Conservation (phyloP, 92 coral and sea anemone genomes). For the Zoanthus solanderi region DNA sequence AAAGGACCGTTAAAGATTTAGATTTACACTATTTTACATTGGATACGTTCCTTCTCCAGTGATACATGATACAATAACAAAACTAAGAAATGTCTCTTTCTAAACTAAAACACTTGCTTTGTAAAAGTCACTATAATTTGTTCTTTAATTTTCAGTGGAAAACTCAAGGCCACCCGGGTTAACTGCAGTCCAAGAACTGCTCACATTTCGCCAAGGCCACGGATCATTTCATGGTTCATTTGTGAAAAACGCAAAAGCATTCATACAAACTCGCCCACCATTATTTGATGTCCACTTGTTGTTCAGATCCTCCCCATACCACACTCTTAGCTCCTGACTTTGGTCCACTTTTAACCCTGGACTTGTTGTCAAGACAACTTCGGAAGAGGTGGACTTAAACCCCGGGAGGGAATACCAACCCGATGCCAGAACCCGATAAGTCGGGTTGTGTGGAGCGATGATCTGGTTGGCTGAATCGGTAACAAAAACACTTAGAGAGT, state of each 20-base stretch:
- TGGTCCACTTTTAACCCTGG: background rate
- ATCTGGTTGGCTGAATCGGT: background rate
- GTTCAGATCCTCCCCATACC: slow-evolving; percentile 26
- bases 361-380: background rate
- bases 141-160: too few relatives aligned
- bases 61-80: too few relatives aligned
- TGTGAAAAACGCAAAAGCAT: slow-evolving; percentile 1
- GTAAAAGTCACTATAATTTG: too few relatives aligned
- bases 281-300: background rate
- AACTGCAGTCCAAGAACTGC: too few relatives aligned
- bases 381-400: background rate
- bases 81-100: too few relatives aligned
- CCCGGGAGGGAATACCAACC: slow-evolving; percentile 1
- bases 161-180: background rate
- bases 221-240: background rate
- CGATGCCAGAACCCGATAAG: background rate
- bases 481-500: background rate
- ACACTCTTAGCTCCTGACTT: background rate
- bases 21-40: too few relatives aligned
- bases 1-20: too few relatives aligned
- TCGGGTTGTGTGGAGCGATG: slow-evolving; percentile 10
- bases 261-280: slow-evolving; percentile 2
- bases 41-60: too few relatives aligned
- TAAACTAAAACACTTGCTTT: too few relatives aligned
- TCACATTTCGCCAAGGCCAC: too few relatives aligned